These are phyloP conservation scores for Cercopithecus mona DNA, from an alignment of 2,113 vertebrate species.

Conservation along the genomic window DNA sequence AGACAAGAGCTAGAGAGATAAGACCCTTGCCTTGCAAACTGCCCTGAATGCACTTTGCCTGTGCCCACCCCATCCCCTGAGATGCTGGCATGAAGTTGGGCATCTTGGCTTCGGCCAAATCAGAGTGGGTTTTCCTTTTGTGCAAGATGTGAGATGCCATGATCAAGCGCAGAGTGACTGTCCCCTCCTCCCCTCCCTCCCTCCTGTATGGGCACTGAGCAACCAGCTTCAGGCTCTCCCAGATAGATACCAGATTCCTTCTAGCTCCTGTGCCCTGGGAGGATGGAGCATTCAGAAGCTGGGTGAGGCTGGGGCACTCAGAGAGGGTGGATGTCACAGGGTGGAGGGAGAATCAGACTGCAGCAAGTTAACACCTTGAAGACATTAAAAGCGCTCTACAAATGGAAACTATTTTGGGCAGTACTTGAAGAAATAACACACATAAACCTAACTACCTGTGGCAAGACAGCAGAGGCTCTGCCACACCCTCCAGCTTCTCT, in stretches of 20 bases:
- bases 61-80: background rate
- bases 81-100: background rate
- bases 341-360: background rate
- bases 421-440: slow-evolving; percentile 32
- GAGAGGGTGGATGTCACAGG: background rate
- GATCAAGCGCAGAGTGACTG: background rate
- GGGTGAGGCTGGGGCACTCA: background rate
- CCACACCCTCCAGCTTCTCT: background rate
- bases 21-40: background rate
- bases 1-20: background rate
- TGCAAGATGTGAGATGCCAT: background rate
- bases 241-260: background rate
- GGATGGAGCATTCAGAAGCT: background rate
- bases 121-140: background rate
- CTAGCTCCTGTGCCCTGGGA: background rate
- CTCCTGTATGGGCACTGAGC: background rate
- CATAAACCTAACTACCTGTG: background rate
- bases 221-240: background rate
- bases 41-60: background rate
- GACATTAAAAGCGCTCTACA: background rate
- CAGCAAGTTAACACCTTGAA: background rate
- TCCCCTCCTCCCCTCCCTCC: background rate
- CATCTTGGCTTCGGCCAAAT: background rate
- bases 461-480: background rate
- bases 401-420: slow-evolving; percentile 9